Conservation (phyloP, 2,888 invertebrate species). For the Candidula unifasciata region DNA sequence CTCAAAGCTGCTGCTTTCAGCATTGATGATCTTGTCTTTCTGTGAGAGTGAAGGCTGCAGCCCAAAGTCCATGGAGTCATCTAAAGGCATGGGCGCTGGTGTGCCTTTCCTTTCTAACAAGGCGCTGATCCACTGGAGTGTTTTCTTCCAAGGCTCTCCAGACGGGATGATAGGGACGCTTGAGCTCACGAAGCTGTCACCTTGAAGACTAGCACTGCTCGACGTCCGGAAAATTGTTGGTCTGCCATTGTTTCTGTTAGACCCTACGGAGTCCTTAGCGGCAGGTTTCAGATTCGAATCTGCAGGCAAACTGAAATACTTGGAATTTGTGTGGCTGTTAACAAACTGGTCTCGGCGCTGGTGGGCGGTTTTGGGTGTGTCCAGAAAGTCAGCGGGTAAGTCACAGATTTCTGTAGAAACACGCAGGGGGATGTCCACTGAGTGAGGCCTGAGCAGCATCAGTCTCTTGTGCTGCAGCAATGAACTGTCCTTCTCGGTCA, state of each 20-base stretch:
- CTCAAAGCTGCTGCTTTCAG: background rate
- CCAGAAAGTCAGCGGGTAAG: background rate
- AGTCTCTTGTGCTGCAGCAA: background rate
- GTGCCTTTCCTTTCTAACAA: background rate
- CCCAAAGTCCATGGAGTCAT: conserved; percentile 18
- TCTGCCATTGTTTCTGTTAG: background rate
- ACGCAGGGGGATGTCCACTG: background rate
- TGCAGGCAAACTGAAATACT: background rate
- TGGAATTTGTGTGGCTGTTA: background rate
- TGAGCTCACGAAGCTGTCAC: background rate
- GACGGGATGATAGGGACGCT: background rate
- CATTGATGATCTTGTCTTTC: background rate
- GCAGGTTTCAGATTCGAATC: background rate
- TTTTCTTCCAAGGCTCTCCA: background rate
- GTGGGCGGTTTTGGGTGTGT: background rate
- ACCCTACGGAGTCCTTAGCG: background rate
- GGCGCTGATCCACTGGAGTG: background rate
- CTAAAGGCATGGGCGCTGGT: background rate
- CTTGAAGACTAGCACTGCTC: background rate
- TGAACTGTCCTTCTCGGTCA: background rate
- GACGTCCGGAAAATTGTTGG: background rate
- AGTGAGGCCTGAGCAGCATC: background rate
- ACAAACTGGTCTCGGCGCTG: background rate
- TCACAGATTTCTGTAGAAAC: background rate
- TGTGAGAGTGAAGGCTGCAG: background rate